phyloP scores from a whole-genome alignment of 2,113 vertebrate species.

The Apteryx mantelli region DNA sequence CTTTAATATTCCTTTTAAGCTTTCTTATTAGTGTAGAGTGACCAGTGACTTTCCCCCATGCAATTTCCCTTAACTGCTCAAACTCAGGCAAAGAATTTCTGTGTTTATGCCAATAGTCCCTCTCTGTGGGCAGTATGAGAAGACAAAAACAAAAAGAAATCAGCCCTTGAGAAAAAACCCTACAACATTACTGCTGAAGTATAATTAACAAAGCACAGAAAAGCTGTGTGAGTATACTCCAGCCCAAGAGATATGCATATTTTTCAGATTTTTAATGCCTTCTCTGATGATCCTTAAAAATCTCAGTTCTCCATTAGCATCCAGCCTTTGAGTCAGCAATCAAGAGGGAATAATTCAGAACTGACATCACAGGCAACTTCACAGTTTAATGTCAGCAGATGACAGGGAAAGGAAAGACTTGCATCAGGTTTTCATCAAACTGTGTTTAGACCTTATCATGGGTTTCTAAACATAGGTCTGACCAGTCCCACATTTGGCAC shows the following conservation, averaged over 20 bases:
- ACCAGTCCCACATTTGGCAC: slow-evolving; percentile 44
- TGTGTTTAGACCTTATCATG: slow-evolving; percentile 50
- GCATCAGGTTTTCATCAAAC: slow-evolving; percentile 70
- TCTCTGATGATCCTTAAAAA: slow-evolving; percentile 57
- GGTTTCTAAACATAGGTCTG: slow-evolving; percentile 65
- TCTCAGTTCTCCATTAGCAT: background rate
- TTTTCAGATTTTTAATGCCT: slow-evolving; percentile 47
- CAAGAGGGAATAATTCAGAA: slow-evolving; percentile 66
- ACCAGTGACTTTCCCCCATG: background rate
- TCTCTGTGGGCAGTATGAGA: background rate
- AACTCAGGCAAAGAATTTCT: background rate
- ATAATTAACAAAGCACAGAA: slow-evolving; percentile 4
- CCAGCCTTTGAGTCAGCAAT: slow-evolving; percentile 58
- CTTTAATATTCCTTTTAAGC: background rate
- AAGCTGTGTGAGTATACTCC: background rate
- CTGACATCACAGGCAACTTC: slow-evolving; percentile 64
- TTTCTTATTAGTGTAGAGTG: background rate
- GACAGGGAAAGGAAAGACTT: slow-evolving; percentile 54
- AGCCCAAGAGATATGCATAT: background rate
- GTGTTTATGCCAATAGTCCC: background rate
- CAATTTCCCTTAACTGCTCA: background rate
- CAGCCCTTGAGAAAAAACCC: background rate
- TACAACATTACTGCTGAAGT: background rate
- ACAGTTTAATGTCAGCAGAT: slow-evolving; percentile 46
- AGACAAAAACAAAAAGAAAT: background rate